phyloP scores from a whole-genome alignment of 2,888 invertebrate species.

The Cephus nigrinus region DNA sequence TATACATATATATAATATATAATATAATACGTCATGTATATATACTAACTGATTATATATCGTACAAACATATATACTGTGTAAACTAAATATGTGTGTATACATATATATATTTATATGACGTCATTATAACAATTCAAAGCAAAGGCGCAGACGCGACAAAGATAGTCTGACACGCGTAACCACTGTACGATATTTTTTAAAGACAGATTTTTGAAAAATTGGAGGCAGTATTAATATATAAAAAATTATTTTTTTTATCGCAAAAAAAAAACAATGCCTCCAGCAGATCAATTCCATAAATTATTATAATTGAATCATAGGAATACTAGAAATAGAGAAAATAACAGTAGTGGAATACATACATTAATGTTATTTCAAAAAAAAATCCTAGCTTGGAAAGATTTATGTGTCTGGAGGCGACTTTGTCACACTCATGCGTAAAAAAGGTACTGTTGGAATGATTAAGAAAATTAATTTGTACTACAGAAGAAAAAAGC shows the following conservation, averaged over 20 bases:
- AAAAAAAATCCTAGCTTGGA: background rate
- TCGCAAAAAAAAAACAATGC: background rate
- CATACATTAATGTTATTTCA: too few species aligned
- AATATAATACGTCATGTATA: background rate
- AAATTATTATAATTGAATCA: background rate
- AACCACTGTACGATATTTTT: background rate
- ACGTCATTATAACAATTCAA: background rate
- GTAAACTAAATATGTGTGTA: background rate
- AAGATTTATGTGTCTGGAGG: background rate
- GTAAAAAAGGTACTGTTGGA: background rate
- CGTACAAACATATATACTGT: slow-evolving; percentile 29
- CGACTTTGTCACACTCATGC: background rate
- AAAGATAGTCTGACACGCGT: background rate
- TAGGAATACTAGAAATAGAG: background rate
- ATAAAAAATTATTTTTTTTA: background rate
- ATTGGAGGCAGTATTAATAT: background rate
- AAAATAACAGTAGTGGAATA: background rate
- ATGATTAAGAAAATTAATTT: too few species aligned
- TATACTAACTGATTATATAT: slow-evolving; percentile 21
- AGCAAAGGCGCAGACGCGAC: background rate
- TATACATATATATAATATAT: slow-evolving; percentile 1
- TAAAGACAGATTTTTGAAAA: background rate
- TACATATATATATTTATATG: background rate
- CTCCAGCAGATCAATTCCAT: background rate
- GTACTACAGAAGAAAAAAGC: too few species aligned